Evolutionary conservation across 2,113 vertebrate genomes (phyloP), one percentile per base, ranked within the genome.

Genomic region (Macaca mulatta): DNA sequence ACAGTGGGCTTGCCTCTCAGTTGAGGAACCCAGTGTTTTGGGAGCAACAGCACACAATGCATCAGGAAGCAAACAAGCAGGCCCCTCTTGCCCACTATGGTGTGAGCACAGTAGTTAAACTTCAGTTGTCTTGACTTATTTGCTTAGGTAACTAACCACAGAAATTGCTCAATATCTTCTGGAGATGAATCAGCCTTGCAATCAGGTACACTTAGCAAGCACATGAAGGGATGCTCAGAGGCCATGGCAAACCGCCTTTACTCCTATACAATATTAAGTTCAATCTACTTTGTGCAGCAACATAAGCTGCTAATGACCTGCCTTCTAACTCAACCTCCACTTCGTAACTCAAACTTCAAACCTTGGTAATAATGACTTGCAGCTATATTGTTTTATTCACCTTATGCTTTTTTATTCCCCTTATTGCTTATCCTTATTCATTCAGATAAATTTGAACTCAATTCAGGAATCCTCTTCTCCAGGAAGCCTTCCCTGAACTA

Each of bases 321-420:
- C 27, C 20, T 83, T 72, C 77, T 91, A 59, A 64, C 30, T 92
- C 18, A 40, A 6, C 2, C 16, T 91, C 50, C 38, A 72, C 35
- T 96, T 93, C 30, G 72, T 88, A 93, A 83, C 22, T 83, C 20
- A 86, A 48, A 87, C 32, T 81, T 90, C n/a, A 86, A 57, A 55
- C 20, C n/a, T 35, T 91, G 77, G 25, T 59, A 67, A 82, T 75
- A 87, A 69, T 91, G 35, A 81, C 38, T 69, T 69, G 13, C 14
- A 86, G 35, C 64, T 75, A 50, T 79, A 6, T 86, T 5, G 5
- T 50, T 82, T 87, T 75, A 82, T 16, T 16, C 55, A 43, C 25
- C 1, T 61, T 67, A 67, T 50, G 20, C 14, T 82, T 35, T n/a
- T 48, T 64, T 82, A 89, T 69, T 45, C 6, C 13, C 40, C 2